These are phyloP conservation scores for Nasua narica DNA, from an alignment of 2,797 vertebrate species.

Conservation along the genomic window DNA sequence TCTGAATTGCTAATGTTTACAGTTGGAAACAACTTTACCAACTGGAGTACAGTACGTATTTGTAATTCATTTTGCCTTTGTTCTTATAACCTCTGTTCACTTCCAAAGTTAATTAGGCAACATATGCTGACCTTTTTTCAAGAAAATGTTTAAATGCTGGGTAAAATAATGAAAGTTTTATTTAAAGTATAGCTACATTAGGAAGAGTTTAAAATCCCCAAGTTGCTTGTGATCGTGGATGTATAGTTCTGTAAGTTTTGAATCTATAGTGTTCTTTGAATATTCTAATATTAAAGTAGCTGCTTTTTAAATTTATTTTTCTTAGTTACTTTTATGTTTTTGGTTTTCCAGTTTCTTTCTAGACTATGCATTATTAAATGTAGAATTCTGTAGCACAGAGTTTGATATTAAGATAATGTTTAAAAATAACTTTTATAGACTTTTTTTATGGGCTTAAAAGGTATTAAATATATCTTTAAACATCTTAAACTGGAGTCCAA, in stretches of 20 bases:
- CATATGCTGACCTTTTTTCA: neutral
- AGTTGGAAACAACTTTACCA: neutral
- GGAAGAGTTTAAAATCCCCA: neutral
- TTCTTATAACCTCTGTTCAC: neutral
- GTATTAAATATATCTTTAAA: neutral
- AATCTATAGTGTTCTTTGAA: neutral
- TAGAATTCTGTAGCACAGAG: neutral
- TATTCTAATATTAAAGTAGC: neutral
- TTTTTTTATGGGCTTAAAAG: neutral
- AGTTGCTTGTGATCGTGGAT: neutral
- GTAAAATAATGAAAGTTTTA: neutral
- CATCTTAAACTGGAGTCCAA: neutral
- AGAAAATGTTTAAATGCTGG: neutral
- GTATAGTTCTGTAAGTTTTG: neutral
- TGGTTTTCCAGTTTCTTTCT: neutral
- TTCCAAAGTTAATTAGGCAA: neutral
- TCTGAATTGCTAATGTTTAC: neutral
- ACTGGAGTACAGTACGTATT: neutral
- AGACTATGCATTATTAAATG: neutral
- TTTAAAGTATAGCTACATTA: neutral
- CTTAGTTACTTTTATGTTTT: neutral
- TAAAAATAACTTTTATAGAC: neutral
- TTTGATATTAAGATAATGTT: neutral
- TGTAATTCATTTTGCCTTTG: neutral
- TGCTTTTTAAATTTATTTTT: neutral